Base-by-base conservation (phyloP, 2,113 vertebrate species). In the Echinops telfairi region DNA sequence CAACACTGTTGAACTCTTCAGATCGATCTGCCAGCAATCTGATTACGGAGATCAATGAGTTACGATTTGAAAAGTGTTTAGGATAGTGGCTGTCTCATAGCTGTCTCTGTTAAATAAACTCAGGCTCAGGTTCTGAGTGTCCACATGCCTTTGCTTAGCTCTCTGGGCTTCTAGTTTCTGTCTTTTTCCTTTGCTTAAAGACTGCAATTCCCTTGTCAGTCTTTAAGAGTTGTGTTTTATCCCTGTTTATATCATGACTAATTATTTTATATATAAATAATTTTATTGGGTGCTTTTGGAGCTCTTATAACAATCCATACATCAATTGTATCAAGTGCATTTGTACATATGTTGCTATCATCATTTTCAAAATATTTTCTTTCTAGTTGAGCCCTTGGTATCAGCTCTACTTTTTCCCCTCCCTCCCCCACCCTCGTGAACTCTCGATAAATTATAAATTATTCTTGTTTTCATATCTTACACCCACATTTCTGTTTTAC, bases 131-230 rank as follows among this genome's bases (percentile, higher is more conserved):
- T 76, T 76, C 31, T 81, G 33, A 31, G 22, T 31, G 84, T 75
- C 47, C 40, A 16, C 64, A 33, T 70, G 12, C 66, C 33, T 92
- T 62, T 64, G 66, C 64, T 57, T 47, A 92, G 22, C 14, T 71
- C 77, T 77, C 43, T 40, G 38, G 68, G 31, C 25, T 70, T 17
- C 36, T 22, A 80, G 29, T 10, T 68, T 84, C 53, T 83, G 86
- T n/a, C 68, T 90, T 93, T n/a, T 66, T 82, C 40, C 57, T 78
- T 75, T 66, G 43, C 47, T 88, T 53, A 53, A 86, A 83, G 19
- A 58, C 1, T 80, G 53, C 62, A n/a, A 87, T 82, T 70, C 90
- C 70, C 62, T 82, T 66, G 29, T 20, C 47, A 85, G 68, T 83
- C 47, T 53, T 53, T 53, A 64, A 71, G 80, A 73, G 38, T 53